Evolutionary conservation across 2,797 vertebrate genomes (phyloP), one percentile per base, ranked within the genome.

Genomic region (Cirrhinus mrigala): DNA sequence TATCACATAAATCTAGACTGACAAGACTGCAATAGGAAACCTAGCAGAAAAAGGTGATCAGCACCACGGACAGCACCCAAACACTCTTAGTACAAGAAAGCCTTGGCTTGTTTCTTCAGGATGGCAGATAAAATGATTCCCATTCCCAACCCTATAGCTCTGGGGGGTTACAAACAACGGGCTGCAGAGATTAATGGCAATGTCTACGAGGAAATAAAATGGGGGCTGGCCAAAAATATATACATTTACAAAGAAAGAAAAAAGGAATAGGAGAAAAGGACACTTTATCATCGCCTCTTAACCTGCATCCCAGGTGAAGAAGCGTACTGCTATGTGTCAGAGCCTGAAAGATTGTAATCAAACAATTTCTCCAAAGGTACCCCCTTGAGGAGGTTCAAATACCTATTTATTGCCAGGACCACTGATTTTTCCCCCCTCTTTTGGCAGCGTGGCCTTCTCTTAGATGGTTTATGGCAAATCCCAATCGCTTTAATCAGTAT

Each of bases 181-280:
- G 76, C 68, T 50, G 77, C 71, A 79, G 64, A 88, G 83, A 90
- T 86, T 85, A 78, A 89, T 86, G 82, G n/a, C 78, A 66, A 54
- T 71, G 86, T 83, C 88, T 80, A 58, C 7, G 11, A 70, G 66
- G 68, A 40, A 85, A 83, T 83, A 60, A 85, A 83, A 88, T 70
- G 11, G 75, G 56, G 48, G n/a, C 73, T 33, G 69, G 87, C 33
- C 69, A 64, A 75, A 89, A 88, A 84, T 66, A 86, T 88, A 87
- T 82, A 84, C 58, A 60, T 86, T 81, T 85, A 74, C 81, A 87
- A 84, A 80, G 80, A 78, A 70, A 58, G 48, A 84, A 62, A 58
- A 83, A 62, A 46, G 40, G 73, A 85, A 76, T 81, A 16, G 56
- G 7, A 73, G 77, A 86, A 66, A 66, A 76, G 10, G 60, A 62